Evolutionary conservation across 2,797 vertebrate genomes (phyloP), one percentile per base, ranked within the genome.

Genomic region (Xiphorhynchus erythropygius): DNA sequence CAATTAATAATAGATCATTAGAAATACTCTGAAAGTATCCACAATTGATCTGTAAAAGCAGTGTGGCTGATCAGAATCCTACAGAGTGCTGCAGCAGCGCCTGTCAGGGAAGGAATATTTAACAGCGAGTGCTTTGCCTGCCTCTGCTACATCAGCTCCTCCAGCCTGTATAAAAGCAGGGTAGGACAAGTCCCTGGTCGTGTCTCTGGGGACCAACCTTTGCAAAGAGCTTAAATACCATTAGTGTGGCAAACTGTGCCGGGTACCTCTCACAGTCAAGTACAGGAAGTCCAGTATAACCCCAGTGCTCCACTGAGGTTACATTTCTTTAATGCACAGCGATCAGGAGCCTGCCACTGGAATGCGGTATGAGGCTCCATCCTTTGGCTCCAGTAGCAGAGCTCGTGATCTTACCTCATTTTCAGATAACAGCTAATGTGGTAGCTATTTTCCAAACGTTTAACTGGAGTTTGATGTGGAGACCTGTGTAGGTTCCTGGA

Each of bases 1-100:
- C 67, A 91, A 93, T 96, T 93, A 96, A 93, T 94, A 95, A 94
- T 77, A 91, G 83, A 91, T 95, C 88, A 89, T 96, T 94, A 93
- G 93, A 94, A 95, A 90, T 91, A 91, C 77, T 82, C 76, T 70
- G 68, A 50, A 94, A 93, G 78, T 89, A 79, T 73, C 83, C 83
- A 60, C 89, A 90, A 53, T 41, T 90, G 74, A 94, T 67, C 91
- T 90, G 83, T 73, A 82, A 77, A 83, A 91, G 93, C 2, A 0
- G 16, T 4, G 33, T 1, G 2, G 28, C 68, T 65, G 89, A 88
- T 84, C 62, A 88, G 85, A 93, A 94, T 55, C 80, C 57, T 84
- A 37, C 55, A 62, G 81, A 89, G 81, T 33, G 35, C 82, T 77
- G 86, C 76, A 50, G 74, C 82, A 88, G 83, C 0, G 13, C 59